Conservation (phyloP, 2,113 vertebrate genomes). For the Cranoglanis bouderius region DNA sequence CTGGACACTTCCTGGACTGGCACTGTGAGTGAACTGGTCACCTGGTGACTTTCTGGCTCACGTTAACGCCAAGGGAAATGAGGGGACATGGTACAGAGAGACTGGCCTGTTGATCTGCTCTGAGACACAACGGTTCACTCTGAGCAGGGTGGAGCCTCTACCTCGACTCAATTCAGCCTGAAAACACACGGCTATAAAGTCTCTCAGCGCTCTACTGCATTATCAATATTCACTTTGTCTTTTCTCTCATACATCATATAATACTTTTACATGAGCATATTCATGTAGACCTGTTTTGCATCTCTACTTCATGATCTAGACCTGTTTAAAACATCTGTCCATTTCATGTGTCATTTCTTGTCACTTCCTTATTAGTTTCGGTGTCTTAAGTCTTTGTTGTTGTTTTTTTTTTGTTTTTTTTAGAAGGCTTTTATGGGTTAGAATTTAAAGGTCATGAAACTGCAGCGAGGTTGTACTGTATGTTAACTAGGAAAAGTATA, state of each 20-base stretch:
- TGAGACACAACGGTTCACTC: conserved; percentile 43
- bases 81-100: conserved; percentile 48
- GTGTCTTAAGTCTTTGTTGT: background rate
- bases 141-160: conserved; percentile 46
- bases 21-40: conserved; percentile 55
- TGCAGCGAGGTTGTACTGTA: background rate
- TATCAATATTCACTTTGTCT: conserved; percentile 9
- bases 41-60: conserved; percentile 44
- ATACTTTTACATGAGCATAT: conserved; percentile 18
- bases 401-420: background rate
- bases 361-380: background rate
- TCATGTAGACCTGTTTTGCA: background rate
- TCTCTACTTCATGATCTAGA: background rate
- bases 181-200: conserved; percentile 3
- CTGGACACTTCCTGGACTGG: conserved; percentile 59
- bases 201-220: conserved; percentile 21
- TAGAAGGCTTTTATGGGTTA: background rate
- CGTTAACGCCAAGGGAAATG: conserved; percentile 51
- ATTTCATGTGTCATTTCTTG: background rate
- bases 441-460: background rate
- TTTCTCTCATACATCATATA: background rate
- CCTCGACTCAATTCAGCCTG: conserved; percentile 16
- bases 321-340: conserved; percentile 7
- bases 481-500: background rate
- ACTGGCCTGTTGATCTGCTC: conserved; percentile 49